Percentiles rank a stretch among this genome's conserved stretches.
These are phyloP conservation scores for Gadus chalcogrammus DNA, from an alignment of 2,113 vertebrate species.

Conservation along the genomic window DNA sequence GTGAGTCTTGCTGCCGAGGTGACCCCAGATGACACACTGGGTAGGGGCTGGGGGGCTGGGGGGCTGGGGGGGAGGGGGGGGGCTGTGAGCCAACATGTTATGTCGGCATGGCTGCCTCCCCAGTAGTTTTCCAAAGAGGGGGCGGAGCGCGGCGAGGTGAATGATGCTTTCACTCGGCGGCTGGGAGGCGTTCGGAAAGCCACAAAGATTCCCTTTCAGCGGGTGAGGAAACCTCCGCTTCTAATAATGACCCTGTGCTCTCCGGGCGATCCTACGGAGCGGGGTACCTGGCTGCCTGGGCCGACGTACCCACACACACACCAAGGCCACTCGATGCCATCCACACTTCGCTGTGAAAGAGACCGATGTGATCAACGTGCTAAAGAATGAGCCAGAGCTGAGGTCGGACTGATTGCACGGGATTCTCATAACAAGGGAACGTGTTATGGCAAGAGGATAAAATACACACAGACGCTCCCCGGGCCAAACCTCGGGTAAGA, in stretches of 20 bases:
- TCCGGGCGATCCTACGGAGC: slow-evolving; percentile 32
- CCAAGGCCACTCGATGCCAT: slow-evolving; percentile 15
- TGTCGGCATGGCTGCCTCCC: slow-evolving; percentile 8
- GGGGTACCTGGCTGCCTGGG: slow-evolving; percentile 1
- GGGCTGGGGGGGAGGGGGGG: slow-evolving; percentile 44
- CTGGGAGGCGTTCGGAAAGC: slow-evolving; percentile 40
- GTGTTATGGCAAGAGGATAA: background rate
- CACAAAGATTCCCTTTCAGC: slow-evolving; percentile 55
- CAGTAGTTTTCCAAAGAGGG: slow-evolving; percentile 67
- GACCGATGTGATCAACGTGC: background rate
- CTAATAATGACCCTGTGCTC: slow-evolving; percentile 38
- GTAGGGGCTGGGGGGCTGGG: slow-evolving; percentile 14
- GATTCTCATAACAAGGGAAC: background rate
- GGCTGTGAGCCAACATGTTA: slow-evolving; percentile 34
- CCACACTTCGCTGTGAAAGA: background rate
- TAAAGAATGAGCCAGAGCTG: background rate
- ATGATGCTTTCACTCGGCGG: slow-evolving; percentile 62
- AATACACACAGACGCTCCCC: background rate
- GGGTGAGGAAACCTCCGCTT: slow-evolving; percentile 22
- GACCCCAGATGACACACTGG: too few species aligned
- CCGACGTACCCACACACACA: slow-evolving; percentile 21
- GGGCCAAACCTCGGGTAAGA: background rate
- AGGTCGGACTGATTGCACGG: background rate
- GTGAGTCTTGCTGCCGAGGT: too few species aligned
- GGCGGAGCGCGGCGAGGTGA: slow-evolving; percentile 42